Evolutionary conservation across 2,888 invertebrate genomes (phyloP), one percentile per base, ranked within the genome.

Genomic region (Hypena proboscidalis): DNA sequence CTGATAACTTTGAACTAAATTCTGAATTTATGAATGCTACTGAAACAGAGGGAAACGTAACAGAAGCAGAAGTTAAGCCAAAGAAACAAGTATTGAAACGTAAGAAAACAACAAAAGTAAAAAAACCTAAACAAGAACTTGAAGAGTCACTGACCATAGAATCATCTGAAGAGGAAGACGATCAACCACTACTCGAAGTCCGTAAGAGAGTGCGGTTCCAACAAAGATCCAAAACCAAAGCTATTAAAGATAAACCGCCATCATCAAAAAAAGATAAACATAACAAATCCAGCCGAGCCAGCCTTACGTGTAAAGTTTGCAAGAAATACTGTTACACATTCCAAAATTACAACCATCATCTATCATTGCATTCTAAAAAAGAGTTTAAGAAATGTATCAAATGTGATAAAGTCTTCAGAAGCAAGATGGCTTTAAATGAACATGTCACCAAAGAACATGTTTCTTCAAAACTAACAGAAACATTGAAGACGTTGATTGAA

Each of bases 321-420:
- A 70, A 81, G 0, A 81, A 81, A 51, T 79, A 85, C 26, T 90
- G 90, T 26, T 87, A 85, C 10, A 90, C 90, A 0, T 80, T 60
- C 13, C 85, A 89, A 40, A 87, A 89, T 34, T 87, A 77, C 15
- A 71, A 85, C n/a, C 79, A 85, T 6, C 90, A 90, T 22, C 58
- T 81, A 31, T 76, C 68, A n/a, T 50, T 77, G 4, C 89, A 88
- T 34, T 72, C 68, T 3, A 77, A 70, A 22, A 68, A 69, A 7
- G 70, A 73, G 2, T 39, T 42, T 0, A 78, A 84, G 13, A 73
- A 70, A 8, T 90, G 90, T 35, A 76, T 87, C 0, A 89, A 89
- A 47, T 90, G 90, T 20, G 58, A 64, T 0, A 52, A 66, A 31
- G 57, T 53, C 0, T 90, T 88, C 23, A 66, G 58, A 27, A 74